These are phyloP conservation scores for Gila orcuttii DNA, from an alignment of 2,113 vertebrate genomes.

Conservation along the genomic window DNA sequence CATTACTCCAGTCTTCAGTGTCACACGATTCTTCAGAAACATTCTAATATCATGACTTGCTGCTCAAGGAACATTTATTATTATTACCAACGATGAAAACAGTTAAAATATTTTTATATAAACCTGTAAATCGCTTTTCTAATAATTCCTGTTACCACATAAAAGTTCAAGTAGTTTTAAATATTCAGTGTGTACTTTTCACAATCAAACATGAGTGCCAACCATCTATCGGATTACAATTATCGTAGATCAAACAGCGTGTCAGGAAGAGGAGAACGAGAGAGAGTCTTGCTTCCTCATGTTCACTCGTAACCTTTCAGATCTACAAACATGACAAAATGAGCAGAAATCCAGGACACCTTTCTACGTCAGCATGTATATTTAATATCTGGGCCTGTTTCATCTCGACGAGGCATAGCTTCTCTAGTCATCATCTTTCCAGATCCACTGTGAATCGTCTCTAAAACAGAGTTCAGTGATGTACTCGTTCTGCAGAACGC, in stretches of 20 bases:
- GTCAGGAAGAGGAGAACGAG: constrained; percentile 39
- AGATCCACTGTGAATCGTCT: constrained; percentile 64
- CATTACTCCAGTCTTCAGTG: not conserved
- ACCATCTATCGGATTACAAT: constrained; percentile 47
- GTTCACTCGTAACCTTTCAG: constrained; percentile 63
- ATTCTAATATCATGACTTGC: not conserved
- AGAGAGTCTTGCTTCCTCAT: constrained; percentile 22
- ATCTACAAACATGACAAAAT: constrained; percentile 65
- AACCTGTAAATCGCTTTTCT: not conserved
- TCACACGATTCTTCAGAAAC: not conserved
- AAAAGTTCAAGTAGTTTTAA: constrained; percentile 3
- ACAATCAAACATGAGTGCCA: constrained; percentile 16
- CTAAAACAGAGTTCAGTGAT: constrained; percentile 76
- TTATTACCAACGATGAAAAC: not conserved
- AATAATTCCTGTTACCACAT: not conserved
- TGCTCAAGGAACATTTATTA: not conserved
- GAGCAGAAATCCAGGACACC: constrained; percentile 66
- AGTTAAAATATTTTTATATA: no score
- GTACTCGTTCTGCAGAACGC: constrained; percentile 68
- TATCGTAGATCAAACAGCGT: constrained; percentile 58
- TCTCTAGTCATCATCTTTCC: constrained; percentile 68
- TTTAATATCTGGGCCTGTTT: constrained; percentile 76
- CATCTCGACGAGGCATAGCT: constrained; percentile 74
- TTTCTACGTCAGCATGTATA: constrained; percentile 72
- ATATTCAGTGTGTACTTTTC: constrained; percentile 42